Evolutionary conservation across 2,797 vertebrate species (phyloP), one percentile per base, ranked within the genome.

Genomic region (Acestrorhynchus altus): DNA sequence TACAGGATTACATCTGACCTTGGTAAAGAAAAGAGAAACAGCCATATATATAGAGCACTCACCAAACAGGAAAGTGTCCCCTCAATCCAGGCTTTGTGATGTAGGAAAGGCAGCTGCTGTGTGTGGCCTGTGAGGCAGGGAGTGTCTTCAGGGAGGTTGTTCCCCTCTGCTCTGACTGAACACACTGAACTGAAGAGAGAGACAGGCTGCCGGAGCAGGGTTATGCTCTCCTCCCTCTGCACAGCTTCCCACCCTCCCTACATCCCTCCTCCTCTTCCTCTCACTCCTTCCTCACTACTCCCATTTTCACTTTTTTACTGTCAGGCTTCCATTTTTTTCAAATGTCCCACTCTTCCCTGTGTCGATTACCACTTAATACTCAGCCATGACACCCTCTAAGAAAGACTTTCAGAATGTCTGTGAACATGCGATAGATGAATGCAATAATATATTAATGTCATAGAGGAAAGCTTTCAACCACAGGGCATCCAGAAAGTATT

Each of bases 261-360:
- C 56, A 61, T 74, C 72, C 66, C 52, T 65, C 64, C 56, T 66
- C 51, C 76, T 67, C 73, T 42, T 71, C 40, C 69, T 51, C 67
- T 75, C 63, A 42, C 66, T 78, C 77, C 72, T 74, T 82, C 68
- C 77, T 69, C 28, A 64, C 78, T 77, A 78, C 82, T 76, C 75
- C 82, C 80, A 74, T 60, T 78, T 44, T 69, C 39, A 10, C 61
- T 51, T 76, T 72, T 49, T 28, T 73, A 28, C 39, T 51, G 22
- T 20, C 44, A 49, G 44, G 12, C 47, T 4, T 42, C 39, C 16
- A 28, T 56, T 56, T 52, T 20, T 52, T 65, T 35, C 2, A 68
- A 77, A 47, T 63, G 35, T 44, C 12, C 49, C 49, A 15, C 31
- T 61, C 44, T 60, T 69, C 1, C 57, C 13, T 22, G 15, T n/a